These are phyloP conservation scores for Staurois parvus DNA, from an alignment of 2,797 vertebrate species.

Conservation along the genomic window DNA sequence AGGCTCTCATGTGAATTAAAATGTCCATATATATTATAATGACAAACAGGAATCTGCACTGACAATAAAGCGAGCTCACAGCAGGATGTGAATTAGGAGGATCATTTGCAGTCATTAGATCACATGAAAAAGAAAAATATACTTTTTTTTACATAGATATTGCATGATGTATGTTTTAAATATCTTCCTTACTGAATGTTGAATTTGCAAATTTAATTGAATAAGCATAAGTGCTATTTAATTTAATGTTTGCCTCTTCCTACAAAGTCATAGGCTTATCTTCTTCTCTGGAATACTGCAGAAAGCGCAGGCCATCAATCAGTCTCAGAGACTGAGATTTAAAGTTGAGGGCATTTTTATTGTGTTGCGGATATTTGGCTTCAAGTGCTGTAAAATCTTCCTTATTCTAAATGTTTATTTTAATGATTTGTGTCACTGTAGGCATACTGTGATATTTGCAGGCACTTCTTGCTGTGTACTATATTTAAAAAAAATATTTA, in stretches of 20 bases:
- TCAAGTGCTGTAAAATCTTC: slow-evolving; percentile 4
- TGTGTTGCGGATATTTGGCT: slow-evolving; percentile 17
- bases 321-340: background rate
- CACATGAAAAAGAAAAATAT: slow-evolving; percentile 26
- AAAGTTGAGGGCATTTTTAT: slow-evolving; percentile 30
- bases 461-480: background rate
- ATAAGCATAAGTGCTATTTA: slow-evolving; percentile 27
- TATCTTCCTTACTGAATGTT: background rate
- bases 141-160: slow-evolving; percentile 17
- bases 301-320: slow-evolving; percentile 12
- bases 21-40: slow-evolving; percentile 55
- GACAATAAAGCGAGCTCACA: slow-evolving; percentile 45
- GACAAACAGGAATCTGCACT: slow-evolving; percentile 43
- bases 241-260: slow-evolving; percentile 12
- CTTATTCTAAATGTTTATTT: slow-evolving; percentile 23
- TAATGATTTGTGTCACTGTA: slow-evolving; percentile 13
- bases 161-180: slow-evolving; percentile 23
- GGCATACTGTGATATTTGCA: background rate
- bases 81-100: slow-evolving; percentile 25
- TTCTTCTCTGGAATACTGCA: background rate
- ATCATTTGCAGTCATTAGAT: slow-evolving; percentile 26
- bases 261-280: slow-evolving; percentile 9
- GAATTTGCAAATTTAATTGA: slow-evolving; percentile 27
- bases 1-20: slow-evolving; percentile 56
- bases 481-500: background rate